phyloP scores from a whole-genome alignment of 2,797 vertebrate genomes.

The Lindbergichthys nudifrons region DNA sequence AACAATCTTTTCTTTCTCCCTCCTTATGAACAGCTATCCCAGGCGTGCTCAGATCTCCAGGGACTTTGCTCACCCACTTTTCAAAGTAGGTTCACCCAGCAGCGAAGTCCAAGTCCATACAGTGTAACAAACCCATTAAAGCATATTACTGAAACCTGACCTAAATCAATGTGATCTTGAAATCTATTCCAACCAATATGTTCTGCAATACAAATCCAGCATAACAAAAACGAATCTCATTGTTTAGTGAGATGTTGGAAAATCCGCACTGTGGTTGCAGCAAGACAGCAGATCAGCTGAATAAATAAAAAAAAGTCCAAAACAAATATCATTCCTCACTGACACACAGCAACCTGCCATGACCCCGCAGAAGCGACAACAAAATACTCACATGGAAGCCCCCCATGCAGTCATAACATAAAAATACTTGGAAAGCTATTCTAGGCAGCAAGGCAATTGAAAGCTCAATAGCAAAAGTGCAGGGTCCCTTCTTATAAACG shows the following conservation, averaged over 20 bases:
- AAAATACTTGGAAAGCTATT: conserved; percentile 11
- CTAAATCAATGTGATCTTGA: background rate
- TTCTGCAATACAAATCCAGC: background rate
- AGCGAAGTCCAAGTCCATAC: background rate
- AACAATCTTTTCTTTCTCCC: background rate
- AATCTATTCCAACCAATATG: background rate
- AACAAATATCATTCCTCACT: background rate
- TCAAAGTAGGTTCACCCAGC: conserved; percentile 85
- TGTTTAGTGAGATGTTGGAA: background rate
- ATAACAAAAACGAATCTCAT: background rate
- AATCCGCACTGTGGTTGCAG: background rate
- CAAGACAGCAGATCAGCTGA: background rate
- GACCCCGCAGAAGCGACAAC: background rate
- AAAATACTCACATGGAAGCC: conserved; percentile 48
- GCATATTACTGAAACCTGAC: background rate
- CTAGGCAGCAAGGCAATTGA: conserved; percentile 30
- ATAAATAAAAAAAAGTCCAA: background rate
- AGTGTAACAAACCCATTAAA: background rate
- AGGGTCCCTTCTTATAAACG: conserved; percentile 75
- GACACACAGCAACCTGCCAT: conserved; percentile 1
- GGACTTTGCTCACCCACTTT: conserved; percentile 81
- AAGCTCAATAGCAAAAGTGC: conserved; percentile 37
- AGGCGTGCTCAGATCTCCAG: conserved; percentile 77
- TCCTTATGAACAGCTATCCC: conserved; percentile 79
- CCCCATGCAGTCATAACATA: conserved; percentile 15